Evolutionary conservation across 1,140 invertebrate genomes (phyloP).

Genomic region (Lucilia sericata): DNA sequence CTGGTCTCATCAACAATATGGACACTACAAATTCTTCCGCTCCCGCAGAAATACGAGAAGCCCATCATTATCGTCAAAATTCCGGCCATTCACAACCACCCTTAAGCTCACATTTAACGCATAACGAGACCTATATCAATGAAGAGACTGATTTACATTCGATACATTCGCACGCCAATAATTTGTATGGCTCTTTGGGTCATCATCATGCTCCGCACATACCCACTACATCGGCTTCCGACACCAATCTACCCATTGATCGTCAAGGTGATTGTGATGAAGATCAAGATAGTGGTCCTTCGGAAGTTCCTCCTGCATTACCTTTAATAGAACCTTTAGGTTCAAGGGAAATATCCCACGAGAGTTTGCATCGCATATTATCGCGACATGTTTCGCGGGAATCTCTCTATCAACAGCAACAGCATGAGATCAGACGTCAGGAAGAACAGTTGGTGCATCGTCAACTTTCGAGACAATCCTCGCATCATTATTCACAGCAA

Average conservation of each 20-base stretch:
- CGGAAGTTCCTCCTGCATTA: slow-evolving; percentile 80
- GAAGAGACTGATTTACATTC: slow-evolving; percentile 51
- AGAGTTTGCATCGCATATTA: slow-evolving; percentile 78
- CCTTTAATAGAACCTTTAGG: slow-evolving; percentile 80
- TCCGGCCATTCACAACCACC: slow-evolving; percentile 39
- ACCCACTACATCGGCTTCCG: slow-evolving; percentile 16
- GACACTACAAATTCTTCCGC: slow-evolving; percentile 48
- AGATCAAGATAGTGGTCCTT: slow-evolving; percentile 78
- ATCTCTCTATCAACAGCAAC: slow-evolving; percentile 70
- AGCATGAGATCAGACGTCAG: slow-evolving; percentile 54
- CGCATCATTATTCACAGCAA: slow-evolving; percentile 62
- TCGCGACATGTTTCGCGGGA: slow-evolving; percentile 70
- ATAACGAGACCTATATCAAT: slow-evolving; percentile 15
- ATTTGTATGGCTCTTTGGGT: slow-evolving; percentile 37
- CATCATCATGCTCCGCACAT: slow-evolving; percentile 37
- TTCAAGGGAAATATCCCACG: slow-evolving; percentile 82
- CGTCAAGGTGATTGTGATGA: slow-evolving; percentile 71
- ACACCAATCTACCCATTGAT: slow-evolving; percentile 42
- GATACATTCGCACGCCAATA: slow-evolving; percentile 35
- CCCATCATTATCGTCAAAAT: slow-evolving; percentile 43
- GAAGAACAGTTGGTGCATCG: slow-evolving; percentile 65
- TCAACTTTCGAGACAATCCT: slow-evolving; percentile 65
- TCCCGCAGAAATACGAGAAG: slow-evolving; percentile 48
- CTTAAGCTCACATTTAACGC: slow-evolving; percentile 26
- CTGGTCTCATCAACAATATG: slow-evolving; percentile 46